Evolutionary conservation across 92 coral and sea anemone species (phyloP).

Genomic region (Paramuricea clavata): DNA sequence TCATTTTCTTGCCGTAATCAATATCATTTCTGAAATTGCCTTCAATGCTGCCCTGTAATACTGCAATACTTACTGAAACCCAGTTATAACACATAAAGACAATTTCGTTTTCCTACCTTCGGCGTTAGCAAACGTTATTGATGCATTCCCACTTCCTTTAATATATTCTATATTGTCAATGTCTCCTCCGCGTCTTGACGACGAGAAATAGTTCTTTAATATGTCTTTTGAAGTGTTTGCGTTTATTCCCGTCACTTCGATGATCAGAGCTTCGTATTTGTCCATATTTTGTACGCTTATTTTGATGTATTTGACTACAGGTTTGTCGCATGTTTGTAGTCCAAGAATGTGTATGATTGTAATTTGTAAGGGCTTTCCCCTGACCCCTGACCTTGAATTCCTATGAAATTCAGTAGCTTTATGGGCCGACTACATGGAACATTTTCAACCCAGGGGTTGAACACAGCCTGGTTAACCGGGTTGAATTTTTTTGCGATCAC

Average conservation of each 20-base stretch:
- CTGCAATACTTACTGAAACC: too few relatives aligned
- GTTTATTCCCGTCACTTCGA: conserved; percentile 36
- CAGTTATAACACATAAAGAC: too few relatives aligned
- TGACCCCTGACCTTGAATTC: background rate
- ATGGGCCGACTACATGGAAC: too few relatives aligned
- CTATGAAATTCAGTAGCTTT: too few relatives aligned
- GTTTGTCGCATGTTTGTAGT: background rate
- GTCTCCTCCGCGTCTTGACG: conserved; percentile 36
- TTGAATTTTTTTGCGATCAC: too few relatives aligned
- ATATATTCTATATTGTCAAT: background rate
- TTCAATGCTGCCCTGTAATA: too few relatives aligned
- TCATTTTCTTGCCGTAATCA: background rate
- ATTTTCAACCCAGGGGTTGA: too few relatives aligned
- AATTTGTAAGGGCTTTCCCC: background rate
- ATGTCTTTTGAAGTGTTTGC: background rate
- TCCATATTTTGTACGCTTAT: conserved; percentile 21
- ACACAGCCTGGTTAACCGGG: too few relatives aligned
- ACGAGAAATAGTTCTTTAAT: conserved; percentile 25
- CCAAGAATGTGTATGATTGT: background rate
- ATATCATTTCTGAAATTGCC: too few relatives aligned
- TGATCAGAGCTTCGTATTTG: background rate
- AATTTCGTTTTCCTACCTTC: conserved; percentile 25
- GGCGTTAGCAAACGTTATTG: background rate
- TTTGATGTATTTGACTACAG: background rate
- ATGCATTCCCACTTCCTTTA: background rate